phyloP scores from a whole-genome alignment of 2,797 vertebrate species.

The Lutjanus argentimaculatus region DNA sequence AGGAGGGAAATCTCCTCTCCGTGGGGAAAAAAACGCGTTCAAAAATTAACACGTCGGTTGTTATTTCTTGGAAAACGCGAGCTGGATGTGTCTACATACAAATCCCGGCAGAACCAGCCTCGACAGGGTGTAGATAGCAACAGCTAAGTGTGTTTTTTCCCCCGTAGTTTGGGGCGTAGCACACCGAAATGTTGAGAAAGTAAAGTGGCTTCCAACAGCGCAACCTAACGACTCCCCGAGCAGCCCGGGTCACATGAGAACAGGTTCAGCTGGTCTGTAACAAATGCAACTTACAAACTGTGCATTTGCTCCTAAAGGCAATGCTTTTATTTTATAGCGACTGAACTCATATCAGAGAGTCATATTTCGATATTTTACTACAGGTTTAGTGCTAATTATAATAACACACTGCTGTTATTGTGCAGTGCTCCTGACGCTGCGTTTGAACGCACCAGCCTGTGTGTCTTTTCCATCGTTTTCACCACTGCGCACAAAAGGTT shows the following conservation, averaged over 20 bases:
- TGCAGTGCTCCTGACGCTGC: too few species aligned
- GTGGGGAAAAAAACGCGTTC: background rate
- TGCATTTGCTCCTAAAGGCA: too few species aligned
- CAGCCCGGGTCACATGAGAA: constrained; percentile 30
- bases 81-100: fast-evolving
- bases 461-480: background rate
- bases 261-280: constrained; percentile 64
- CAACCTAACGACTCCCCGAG: constrained; percentile 35
- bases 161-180: constrained; percentile 63
- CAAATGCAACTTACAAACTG: too few species aligned
- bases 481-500: background rate
- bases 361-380: background rate
- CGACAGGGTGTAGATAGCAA: background rate
- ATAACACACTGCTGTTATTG: too few species aligned
- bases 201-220: constrained; percentile 43
- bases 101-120: background rate
- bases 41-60: background rate
- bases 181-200: constrained; percentile 56
- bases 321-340: background rate
- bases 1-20: background rate
- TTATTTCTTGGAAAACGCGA: background rate
- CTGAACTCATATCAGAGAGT: background rate
- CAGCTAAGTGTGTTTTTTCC: constrained; percentile 21
- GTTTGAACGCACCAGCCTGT: too few species aligned
- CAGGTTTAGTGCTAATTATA: too few species aligned